phyloP scores from a whole-genome alignment of 2,113 vertebrate species.

The Myotis lucifugus region DNA sequence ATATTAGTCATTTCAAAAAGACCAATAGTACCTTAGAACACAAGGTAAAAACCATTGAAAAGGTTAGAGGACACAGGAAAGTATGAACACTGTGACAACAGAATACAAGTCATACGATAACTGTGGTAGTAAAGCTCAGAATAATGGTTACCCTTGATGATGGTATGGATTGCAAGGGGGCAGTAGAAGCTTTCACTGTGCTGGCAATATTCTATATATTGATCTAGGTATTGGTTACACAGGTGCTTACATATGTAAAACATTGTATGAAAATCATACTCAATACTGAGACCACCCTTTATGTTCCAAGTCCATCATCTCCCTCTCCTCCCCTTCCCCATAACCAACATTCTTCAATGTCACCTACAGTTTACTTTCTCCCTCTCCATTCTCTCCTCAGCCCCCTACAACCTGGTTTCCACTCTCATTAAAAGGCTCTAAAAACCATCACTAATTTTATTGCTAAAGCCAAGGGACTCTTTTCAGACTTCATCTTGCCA shows the following conservation, averaged over 20 bases:
- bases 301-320: neutral
- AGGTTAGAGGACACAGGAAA: neutral
- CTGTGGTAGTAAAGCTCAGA: neutral
- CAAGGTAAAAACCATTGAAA: neutral
- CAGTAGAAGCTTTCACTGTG: neutral
- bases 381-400: neutral
- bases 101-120: neutral
- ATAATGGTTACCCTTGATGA: neutral
- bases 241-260: neutral
- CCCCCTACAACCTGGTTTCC: neutral
- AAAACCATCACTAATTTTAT: neutral
- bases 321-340: neutral
- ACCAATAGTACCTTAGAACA: neutral
- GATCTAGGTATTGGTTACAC: neutral
- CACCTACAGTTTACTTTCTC: neutral
- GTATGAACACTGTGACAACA: neutral
- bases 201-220: neutral
- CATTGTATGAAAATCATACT: neutral
- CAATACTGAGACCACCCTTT: neutral
- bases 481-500: neutral
- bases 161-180: neutral
- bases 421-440: neutral
- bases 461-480: neutral
- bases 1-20: neutral
- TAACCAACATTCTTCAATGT: neutral